Evolutionary conservation across 2,797 vertebrate species (phyloP).

Genomic region (Crenuchus spilurus): DNA sequence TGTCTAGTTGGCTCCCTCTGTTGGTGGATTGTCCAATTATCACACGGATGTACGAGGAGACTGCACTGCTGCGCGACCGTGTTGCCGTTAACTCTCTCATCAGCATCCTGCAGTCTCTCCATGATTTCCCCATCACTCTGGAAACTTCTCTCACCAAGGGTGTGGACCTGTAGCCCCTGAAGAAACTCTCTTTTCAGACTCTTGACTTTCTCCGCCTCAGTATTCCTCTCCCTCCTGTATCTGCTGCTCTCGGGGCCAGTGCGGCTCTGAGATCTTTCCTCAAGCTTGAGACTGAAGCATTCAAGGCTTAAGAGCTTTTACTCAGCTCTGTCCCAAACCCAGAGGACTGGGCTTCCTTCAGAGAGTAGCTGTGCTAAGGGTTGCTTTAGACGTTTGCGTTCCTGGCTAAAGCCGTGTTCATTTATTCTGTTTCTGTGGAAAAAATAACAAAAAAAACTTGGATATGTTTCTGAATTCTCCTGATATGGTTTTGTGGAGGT

Average conservation of each 20-base stretch:
- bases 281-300: not conserved
- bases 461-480: not conserved
- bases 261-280: not conserved
- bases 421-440: not conserved
- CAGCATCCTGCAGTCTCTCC: conserved; percentile 88
- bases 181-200: not conserved
- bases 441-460: conserved; percentile 3
- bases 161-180: conserved; percentile 85
- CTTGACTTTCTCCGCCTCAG: not conserved
- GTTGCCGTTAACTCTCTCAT: conserved; percentile 87
- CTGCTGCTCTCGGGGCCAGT: conserved; percentile 16
- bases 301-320: not conserved
- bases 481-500: not conserved
- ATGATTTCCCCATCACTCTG: conserved; percentile 91
- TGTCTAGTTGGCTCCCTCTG: conserved; percentile 92
- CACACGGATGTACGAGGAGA: conserved; percentile 89
- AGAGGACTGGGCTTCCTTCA: conserved; percentile 7
- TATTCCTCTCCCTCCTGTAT: not conserved
- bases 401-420: not conserved
- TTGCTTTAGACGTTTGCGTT: not conserved
- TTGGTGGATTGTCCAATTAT: conserved; percentile 87
- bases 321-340: not conserved
- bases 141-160: conserved; percentile 94
- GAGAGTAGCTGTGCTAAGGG: not conserved
- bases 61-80: conserved; percentile 87